Evolutionary conservation across 2,113 vertebrate species (phyloP), one percentile per base, ranked within the genome.

Genomic region (Corythornis madagascariensis): DNA sequence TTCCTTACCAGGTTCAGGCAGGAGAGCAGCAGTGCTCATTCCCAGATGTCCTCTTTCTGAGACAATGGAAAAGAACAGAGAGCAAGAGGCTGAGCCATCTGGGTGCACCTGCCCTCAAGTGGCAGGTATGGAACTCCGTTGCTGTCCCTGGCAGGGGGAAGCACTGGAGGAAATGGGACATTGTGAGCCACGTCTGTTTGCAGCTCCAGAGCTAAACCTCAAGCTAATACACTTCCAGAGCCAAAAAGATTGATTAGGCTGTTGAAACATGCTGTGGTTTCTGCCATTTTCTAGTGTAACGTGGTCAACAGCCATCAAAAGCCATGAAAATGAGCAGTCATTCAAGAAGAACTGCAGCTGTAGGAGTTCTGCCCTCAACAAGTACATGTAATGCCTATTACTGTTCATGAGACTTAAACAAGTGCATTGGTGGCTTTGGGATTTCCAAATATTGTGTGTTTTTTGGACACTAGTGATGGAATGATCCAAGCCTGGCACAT

Each of bases 101-200:
- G 2, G 26, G 28, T 1, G 6, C 1, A 3, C 3, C 3, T 9
- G 85, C 26, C 24, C 57, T 57, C 13, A 17, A 16, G 0, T n/a
- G 60, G 21, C 16, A 8, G 0, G 2, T 7, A 10, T 7, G 31
- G 40, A 57, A 21, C n/a, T n/a, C 33, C 35, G 19, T 25, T 0
- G 0, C 67, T 70, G 42, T 35, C 50, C 35, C 5, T 10, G 12
- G n/a, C 64, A 56, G 35, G 0, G 1, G 1, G 4, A 47, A 11
- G 10, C 19, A 16, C 13, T 21, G 21, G 38, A 66, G 35, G 33
- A 92, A 45, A 25, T 73, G 59, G 0, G 1, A 18, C 0, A 0
- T 3, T 13, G 22, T 47, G n/a, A 90, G 55, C 42, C 28, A 20
- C 47, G 43, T 71, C 52, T 66, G 13, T 29, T 2, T 10, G 38